Percentiles rank a stretch among this genome's conserved stretches.
Evolutionary conservation across 1,140 invertebrate species (phyloP).

Genomic region (Micrasema minimum): DNA sequence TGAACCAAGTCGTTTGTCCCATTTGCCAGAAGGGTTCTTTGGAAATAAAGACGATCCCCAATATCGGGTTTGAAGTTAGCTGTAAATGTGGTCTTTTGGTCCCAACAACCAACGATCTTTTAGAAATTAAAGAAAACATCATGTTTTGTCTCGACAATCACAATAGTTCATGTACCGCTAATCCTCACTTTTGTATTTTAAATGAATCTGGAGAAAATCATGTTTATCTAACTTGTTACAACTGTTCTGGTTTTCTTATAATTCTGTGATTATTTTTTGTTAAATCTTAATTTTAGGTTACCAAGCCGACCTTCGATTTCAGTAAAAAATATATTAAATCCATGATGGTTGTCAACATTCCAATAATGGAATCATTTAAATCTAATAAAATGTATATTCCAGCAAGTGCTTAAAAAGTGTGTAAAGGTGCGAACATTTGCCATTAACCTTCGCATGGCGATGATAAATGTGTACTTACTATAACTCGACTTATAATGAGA

Average conservation of each 20-base stretch:
- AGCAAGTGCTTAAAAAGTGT: no score
- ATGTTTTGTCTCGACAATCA: conserved; percentile 42
- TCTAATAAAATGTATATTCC: no score
- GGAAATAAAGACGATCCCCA: neutral
- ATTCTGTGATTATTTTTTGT: conserved; percentile 15
- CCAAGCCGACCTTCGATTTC: neutral
- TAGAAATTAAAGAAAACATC: conserved; percentile 48
- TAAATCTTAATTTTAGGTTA: neutral
- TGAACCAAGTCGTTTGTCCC: conserved; percentile 49
- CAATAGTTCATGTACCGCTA: conserved; percentile 33
- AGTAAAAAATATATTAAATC: no score
- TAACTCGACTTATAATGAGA: no score
- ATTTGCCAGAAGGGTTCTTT: conserved; percentile 46
- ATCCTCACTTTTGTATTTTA: conserved; percentile 42
- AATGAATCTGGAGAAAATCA: conserved; percentile 44
- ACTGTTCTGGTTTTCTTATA: conserved; percentile 43
- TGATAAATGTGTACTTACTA: no score
- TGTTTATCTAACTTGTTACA: conserved; percentile 47
- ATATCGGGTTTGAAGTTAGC: neutral
- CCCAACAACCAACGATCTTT: conserved; percentile 14
- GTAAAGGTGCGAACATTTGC: no score
- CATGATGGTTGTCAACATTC: no score
- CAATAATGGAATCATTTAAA: no score
- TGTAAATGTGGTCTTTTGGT: conserved; percentile 45
- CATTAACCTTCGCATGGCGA: no score